Evolutionary conservation across 2,113 vertebrate genomes (phyloP), one percentile per base, ranked within the genome.

Genomic region (Nycticebus coucang): DNA sequence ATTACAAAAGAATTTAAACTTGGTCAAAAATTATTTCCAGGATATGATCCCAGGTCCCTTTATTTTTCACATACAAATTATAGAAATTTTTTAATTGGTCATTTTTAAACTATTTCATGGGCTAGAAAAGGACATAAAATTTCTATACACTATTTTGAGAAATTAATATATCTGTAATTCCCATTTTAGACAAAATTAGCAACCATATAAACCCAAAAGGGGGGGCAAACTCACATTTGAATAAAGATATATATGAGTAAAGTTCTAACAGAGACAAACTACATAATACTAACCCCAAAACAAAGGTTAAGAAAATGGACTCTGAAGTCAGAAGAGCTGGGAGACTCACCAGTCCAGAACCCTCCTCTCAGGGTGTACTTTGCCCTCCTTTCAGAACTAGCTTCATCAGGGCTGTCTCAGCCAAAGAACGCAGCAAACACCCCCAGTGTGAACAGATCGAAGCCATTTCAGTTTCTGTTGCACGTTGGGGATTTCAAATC

Each of bases 21-120:
- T 86, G 75, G 64, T 78, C 75, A 86, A 78, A 78, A 15, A 59
- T 53, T 35, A 80, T 87, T 78, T 87, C 64, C 26, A 95, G 71
- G 92, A 75, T 69, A 92, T 84, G n/a, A 18, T 41, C 66, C 53
- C 19, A 50, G 11, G 57, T 2, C 17, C 50, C 30, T 83, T 95
- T 66, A 89, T 55, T 84, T 84, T 94, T 88, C 87, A 93, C 41
- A 24, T 41, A 90, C 55, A 95, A 72, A 92, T 92, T 55, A 79
- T 17, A 87, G 72, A 78, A 68, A 82, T 33, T 86, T 74, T 88
- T 19, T 14, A 82, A 86, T 17, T 82, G 30, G 33, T 68, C 30
- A 60, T 78, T 95, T 92, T 92, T 5, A 62, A 95, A 91, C 80
- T 24, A 53, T 24, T 60, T 17, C 24, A 75, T 3, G 57, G 55